These are phyloP conservation scores for Enhydra lutris DNA, from an alignment of 2,113 vertebrate genomes.

Conservation along the genomic window DNA sequence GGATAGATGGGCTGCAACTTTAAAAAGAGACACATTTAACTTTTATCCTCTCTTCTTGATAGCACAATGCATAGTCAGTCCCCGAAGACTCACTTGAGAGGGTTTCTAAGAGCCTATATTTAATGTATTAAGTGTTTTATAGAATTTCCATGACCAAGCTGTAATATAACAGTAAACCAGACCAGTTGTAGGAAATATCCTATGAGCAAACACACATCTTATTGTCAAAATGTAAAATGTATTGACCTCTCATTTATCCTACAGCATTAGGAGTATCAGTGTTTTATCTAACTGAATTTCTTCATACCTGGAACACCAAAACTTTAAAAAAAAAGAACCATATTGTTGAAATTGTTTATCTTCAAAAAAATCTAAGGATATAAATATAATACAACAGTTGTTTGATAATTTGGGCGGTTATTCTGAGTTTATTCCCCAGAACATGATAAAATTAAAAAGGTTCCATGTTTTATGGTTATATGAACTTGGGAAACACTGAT, in stretches of 20 bases:
- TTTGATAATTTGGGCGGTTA: background rate
- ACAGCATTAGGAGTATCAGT: background rate
- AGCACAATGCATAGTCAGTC: rapidly evolving
- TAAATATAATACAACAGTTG: background rate
- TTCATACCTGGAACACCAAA: background rate
- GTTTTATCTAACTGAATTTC: background rate
- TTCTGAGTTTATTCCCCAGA: background rate
- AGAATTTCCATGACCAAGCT: background rate
- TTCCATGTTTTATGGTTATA: background rate
- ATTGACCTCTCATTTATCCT: background rate
- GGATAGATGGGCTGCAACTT: slow-evolving; percentile 75
- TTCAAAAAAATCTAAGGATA: background rate
- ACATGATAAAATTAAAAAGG: background rate
- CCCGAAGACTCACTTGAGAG: background rate
- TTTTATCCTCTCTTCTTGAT: background rate
- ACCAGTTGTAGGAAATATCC: background rate
- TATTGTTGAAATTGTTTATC: background rate
- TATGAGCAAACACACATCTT: background rate
- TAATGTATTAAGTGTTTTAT: background rate
- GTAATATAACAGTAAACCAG: background rate
- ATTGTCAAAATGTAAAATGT: background rate
- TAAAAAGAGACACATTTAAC: background rate
- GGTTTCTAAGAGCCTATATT: background rate
- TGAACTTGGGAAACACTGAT: background rate
- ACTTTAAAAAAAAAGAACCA: background rate